Base-by-base conservation (phyloP, 2,113 vertebrate species). In the Microtus ochrogaster region DNA sequence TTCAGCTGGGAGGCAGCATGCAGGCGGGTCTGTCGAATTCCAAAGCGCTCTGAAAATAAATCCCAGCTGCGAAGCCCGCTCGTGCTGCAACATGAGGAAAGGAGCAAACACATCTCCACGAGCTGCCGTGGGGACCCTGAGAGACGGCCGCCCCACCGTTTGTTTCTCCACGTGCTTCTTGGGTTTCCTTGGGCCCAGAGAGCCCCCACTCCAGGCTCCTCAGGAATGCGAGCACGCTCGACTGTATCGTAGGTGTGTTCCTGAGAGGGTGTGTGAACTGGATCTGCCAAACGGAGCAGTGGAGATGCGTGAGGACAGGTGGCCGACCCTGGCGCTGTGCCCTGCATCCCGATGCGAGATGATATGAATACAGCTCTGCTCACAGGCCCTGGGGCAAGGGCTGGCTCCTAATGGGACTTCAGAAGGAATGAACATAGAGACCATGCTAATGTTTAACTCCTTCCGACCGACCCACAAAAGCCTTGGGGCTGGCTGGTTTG, bases 11-110 rank as follows among this genome's bases (percentile, higher is more conserved):
- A 94, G 26, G 0, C 2, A 6, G 89, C 92, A 30, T 44, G 91
- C 66, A 7, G 11, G 44, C 13, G 74, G 55, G 85, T 49, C 93
- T 76, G 87, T 92, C 92, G 83, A 65, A 39, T 16, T 86, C 78
- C 87, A 90, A 81, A 92, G 88, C 83, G 89, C 96, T 94, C 70
- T 44, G 95, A 94, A 84, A 89, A 95, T 70, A 97, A 97, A 97
- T 0, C 33, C 1, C 96, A 95, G 55, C 94, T 94, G 81, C 1
- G 0, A 1, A 63, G 90, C 90, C 81, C 16, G 36, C 2, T 83
- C 52, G 84, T 55, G n/a, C 41, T 14, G 96, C 91, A 81, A 72
- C 47, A 89, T 19, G 89, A 97, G 96, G 94, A 96, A 96, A 85
- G 52, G 77, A 79, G 81, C 89, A 96, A 87, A 66, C 86, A 96